Evolutionary conservation across 1,140 invertebrate species (phyloP).

Genomic region (Drosophila bifasciata): DNA sequence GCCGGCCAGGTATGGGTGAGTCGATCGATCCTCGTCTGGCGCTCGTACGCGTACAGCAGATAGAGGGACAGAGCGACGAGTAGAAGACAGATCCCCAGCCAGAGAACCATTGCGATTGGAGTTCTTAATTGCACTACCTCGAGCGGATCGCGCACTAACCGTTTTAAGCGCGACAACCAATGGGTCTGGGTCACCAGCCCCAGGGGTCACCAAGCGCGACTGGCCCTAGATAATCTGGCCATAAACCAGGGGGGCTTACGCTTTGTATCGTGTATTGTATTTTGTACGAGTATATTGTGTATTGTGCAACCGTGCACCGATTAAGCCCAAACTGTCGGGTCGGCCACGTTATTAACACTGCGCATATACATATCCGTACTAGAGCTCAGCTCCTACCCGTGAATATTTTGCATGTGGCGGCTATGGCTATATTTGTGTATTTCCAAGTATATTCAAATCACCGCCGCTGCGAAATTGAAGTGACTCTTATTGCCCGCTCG

Average conservation of each 20-base stretch:
- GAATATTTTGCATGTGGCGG: conserved; percentile 9
- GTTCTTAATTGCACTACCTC: conserved; percentile 39
- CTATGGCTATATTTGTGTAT: conserved; percentile 6
- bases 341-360: conserved; percentile 40
- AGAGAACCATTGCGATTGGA: conserved; percentile 37
- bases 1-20: conserved; percentile 63
- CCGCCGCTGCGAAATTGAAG: conserved; percentile 46
- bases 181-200: conserved; percentile 32
- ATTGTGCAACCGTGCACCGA: conserved; percentile 36
- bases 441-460: conserved; percentile 47
- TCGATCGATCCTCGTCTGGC: conserved; percentile 47
- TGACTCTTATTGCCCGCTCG: conserved; percentile 57
- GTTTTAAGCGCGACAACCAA: conserved; percentile 47
- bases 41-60: conserved; percentile 28
- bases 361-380: conserved; percentile 28
- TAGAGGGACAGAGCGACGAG: conserved; percentile 14
- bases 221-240: conserved; percentile 5
- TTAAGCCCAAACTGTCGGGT: conserved; percentile 45
- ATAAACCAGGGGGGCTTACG: conserved; percentile 8
- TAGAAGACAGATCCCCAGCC: conserved; percentile 30
- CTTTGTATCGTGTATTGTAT: too few relatives aligned
- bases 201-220: conserved; percentile 17
- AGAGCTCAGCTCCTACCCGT: neutral
- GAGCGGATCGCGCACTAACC: conserved; percentile 14
- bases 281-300: too few relatives aligned